Evolutionary conservation across 2,888 invertebrate genomes (phyloP), one percentile per base, ranked within the genome.

Genomic region (Lomographa bimaculata): DNA sequence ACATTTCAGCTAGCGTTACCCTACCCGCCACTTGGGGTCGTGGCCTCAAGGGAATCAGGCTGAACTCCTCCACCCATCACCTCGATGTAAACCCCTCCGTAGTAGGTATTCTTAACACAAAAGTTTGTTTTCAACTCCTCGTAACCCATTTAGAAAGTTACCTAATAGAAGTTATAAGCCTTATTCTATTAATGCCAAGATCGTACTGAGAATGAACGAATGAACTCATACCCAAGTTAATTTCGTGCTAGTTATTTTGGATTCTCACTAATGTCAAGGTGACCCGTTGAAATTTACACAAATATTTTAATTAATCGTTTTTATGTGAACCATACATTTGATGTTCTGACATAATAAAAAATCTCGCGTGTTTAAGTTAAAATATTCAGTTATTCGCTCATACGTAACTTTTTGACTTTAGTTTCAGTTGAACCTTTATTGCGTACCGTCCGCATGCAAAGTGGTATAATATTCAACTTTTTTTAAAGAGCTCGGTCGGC

Each of bases 401-500:
- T 23, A 27, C 27, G 28, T 14, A 34, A 14, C 26, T 36, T n/a
- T 7, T 12, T 9, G 32, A 42, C 26, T 43, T 43, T 43, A 43
- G 36, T 43, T 43, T 43, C 23, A 23, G 27, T 43, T 21, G 14
- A 21, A 25, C 36, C 23, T 43, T 32, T 43, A 43, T 37, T 32
- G 21, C 42, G 36, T 32, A 18, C 25, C 19, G 16, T 16, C 12
- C 4, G 25, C 23, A 9, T 27, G 34, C 26, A 16, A 21, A 27
- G 20, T 19, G 26, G 29, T 56, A 54, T 59, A 53, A 57, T 60
- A 57, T 63, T 60, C 54, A 49, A 45, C 44, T 37, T 38, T 46
- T 55, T 57, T 60, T 61, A 60, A 64, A 62, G 64, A 59, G 64
- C 57, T 57, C 57, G 57, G 57, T 50, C 49, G 52, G 41, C 64